Evolutionary conservation across 2,113 vertebrate genomes (phyloP).

Genomic region (Xiphias gladius): DNA sequence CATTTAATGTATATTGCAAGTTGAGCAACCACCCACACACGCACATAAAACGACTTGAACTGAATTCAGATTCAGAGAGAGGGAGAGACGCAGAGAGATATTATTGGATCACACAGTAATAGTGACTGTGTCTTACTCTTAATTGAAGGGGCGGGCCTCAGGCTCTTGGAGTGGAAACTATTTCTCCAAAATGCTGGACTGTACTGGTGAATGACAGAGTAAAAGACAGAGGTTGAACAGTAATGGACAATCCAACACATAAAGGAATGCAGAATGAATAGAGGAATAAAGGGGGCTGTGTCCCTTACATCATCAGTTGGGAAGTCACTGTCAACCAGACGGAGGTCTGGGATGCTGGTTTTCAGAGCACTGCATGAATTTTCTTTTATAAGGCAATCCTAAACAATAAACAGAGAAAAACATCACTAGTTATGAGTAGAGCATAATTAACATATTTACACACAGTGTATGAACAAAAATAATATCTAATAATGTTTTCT

Average conservation of each 20-base stretch:
- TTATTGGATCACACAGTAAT: neutral
- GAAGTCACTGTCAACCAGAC: conserved; percentile 72
- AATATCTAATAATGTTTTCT: neutral
- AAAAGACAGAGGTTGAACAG: neutral
- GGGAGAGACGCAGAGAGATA: neutral
- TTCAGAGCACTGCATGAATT: conserved; percentile 55
- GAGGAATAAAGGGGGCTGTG: neutral
- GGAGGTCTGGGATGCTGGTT: conserved; percentile 76
- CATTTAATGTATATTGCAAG: neutral
- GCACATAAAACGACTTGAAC: neutral
- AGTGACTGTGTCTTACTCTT: conserved; percentile 84
- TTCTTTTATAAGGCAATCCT: conserved; percentile 83
- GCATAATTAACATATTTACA: neutral
- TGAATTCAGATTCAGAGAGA: neutral
- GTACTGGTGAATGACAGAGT: conserved; percentile 69
- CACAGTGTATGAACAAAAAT: neutral
- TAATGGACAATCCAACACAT: neutral
- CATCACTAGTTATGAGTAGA: neutral
- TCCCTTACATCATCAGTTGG: conserved; percentile 81
- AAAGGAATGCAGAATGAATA: neutral
- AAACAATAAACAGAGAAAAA: conserved; percentile 22
- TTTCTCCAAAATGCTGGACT: conserved; percentile 84
- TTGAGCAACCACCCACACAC: neutral
- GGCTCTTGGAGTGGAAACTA: conserved; percentile 81
- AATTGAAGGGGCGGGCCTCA: conserved; percentile 84